Percentiles rank a stretch among this genome's conserved stretches.
Evolutionary conservation across 2,113 vertebrate species (phyloP).

Genomic region (Xenopus tropicalis): DNA sequence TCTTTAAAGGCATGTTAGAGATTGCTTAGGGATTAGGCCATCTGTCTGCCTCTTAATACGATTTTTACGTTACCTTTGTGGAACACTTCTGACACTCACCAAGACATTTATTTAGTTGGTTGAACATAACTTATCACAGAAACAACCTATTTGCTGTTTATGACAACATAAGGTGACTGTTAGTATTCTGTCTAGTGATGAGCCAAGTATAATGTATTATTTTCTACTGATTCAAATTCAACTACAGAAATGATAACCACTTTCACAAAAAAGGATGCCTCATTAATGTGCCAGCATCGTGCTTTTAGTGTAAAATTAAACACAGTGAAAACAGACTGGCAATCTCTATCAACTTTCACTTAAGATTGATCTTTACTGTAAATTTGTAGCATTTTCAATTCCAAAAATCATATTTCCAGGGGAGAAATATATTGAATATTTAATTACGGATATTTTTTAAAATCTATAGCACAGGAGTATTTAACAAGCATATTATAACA

Average conservation of each 20-base stretch:
- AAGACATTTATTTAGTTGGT: conserved; percentile 21
- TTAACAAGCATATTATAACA: neutral
- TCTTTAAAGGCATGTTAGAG: conserved; percentile 5
- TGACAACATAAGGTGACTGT: conserved; percentile 11
- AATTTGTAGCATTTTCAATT: neutral
- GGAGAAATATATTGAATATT: neutral
- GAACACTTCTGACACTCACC: conserved; percentile 10
- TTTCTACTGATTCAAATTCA: neutral
- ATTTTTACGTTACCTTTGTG: conserved; percentile 24
- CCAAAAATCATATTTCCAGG: neutral
- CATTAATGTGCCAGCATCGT: neutral
- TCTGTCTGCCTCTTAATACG: conserved; percentile 7
- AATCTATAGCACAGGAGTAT: neutral
- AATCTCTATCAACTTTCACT: neutral
- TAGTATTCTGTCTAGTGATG: neutral
- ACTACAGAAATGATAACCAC: neutral
- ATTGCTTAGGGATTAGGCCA: conserved; percentile 10
- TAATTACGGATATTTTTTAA: neutral
- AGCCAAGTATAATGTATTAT: conserved; percentile 7
- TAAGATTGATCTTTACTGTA: neutral
- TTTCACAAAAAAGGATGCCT: neutral
- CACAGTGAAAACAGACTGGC: neutral
- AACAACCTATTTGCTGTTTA: conserved; percentile 7
- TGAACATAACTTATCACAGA: conserved; percentile 12
- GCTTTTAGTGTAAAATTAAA: neutral